Percentiles rank a stretch among this genome's conserved stretches.
These are phyloP conservation scores for Diuraphis noxia DNA, from an alignment of 1,140 invertebrate species.

Conservation along the genomic window DNA sequence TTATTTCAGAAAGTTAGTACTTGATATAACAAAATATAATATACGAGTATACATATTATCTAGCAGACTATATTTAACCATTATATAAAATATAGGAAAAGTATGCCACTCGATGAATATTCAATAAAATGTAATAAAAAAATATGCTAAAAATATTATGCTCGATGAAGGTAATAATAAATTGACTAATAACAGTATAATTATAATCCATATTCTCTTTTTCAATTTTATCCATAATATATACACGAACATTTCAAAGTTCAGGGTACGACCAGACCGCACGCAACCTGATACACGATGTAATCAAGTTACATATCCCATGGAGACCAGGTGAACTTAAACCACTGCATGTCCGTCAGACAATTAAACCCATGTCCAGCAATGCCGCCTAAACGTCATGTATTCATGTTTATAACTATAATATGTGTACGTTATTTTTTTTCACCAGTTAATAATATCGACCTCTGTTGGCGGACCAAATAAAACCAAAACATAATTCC, in stretches of 20 bases:
- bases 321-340: conserved; percentile 33
- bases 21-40: not conserved
- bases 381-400: not conserved
- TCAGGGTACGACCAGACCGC: not conserved
- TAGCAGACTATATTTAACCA: not conserved
- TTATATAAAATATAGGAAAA: not conserved
- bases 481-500: conserved; percentile 7
- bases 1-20: not conserved
- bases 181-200: not conserved
- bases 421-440: not conserved
- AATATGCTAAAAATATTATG: not conserved
- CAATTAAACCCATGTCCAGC: conserved; percentile 50
- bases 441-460: conserved; percentile 28
- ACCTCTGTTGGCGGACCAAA: conserved; percentile 9
- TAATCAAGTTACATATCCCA: conserved; percentile 27
- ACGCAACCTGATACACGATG: conserved; percentile 8
- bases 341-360: conserved; percentile 39
- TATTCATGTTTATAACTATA: not conserved
- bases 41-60: not conserved
- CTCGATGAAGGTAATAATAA: not conserved
- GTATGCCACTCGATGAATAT: not conserved
- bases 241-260: conserved; percentile 17
- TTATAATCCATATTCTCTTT: not conserved
- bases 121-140: not conserved
- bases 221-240: not conserved